Conservation (phyloP, 2,113 vertebrate species). For the Hydrochoerus hydrochaeris region DNA sequence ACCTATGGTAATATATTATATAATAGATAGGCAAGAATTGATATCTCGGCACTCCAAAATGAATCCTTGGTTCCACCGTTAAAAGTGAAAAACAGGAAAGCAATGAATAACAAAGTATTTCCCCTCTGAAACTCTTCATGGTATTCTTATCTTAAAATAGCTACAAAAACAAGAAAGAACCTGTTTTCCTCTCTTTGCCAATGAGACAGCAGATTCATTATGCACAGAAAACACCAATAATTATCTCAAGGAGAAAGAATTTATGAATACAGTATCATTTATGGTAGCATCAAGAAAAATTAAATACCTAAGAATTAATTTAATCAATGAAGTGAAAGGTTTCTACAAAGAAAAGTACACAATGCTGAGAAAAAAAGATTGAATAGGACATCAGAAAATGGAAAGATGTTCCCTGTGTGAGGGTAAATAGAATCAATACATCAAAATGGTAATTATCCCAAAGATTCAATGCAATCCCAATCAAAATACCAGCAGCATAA, state of each 20-base stretch:
- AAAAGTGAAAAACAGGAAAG: not conserved
- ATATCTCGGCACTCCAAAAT: not conserved
- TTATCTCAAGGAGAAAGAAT: not conserved
- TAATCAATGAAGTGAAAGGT: not conserved
- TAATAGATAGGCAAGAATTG: not conserved
- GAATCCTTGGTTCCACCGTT: not conserved
- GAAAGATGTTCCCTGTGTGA: not conserved
- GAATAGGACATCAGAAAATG: not conserved
- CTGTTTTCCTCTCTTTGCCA: not conserved
- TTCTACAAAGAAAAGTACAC: not conserved
- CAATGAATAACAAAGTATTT: not conserved
- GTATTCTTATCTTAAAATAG: not conserved
- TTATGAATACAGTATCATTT: not conserved
- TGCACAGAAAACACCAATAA: not conserved
- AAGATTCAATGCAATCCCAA: not conserved
- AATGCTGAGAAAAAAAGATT: not conserved
- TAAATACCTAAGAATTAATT: not conserved
- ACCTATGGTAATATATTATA: not conserved
- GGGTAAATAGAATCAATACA: not conserved
- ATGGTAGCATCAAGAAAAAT: not conserved
- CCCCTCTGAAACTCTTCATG: not conserved
- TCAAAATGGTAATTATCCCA: not conserved
- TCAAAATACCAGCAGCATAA: not conserved
- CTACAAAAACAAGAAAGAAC: not conserved
- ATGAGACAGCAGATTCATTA: conserved; percentile 14